Base-by-base conservation (phyloP, 2,113 vertebrate species). In the Varanus komodoensis region DNA sequence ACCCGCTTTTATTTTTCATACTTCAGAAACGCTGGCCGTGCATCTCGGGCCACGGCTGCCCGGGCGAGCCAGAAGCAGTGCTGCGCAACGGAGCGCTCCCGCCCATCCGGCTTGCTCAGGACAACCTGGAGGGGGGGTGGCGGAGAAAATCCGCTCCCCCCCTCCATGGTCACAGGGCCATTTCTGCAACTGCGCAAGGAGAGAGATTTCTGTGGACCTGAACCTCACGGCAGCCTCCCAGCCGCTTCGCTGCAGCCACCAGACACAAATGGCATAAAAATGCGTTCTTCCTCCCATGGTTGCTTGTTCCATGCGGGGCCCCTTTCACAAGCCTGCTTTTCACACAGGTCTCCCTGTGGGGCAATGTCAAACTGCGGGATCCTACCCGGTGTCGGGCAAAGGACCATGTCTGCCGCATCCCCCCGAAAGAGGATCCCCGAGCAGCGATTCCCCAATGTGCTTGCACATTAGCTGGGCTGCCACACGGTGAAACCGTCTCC, bases 1-100 rank as follows among this genome's bases (percentile, higher is more conserved):
- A 96, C 95, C 97, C 94, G 93, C 95, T 96, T 96, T 85, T 93
- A 94, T 69, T 78, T 95, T 93, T 96, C 91, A 92, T 91, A 96
- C 97, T 96, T 92, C 93, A 96, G 95, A 95, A 95, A 96, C 83
- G 90, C 95, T 82, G 89, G 86, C 91, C 0, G 80, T 85, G 87
- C 75, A 93, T 81, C 92, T 94, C 92, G 87, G 88, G 92, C 93
- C 92, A 87, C 93, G 87, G 89, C 92, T 25, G 86, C n/a, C 88
- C 91, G 84, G 15, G 0, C 21, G 54, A 92, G 88, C 44, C 48
- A 92, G 87, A 68, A 52, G 73, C 50, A 0, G 0, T 0, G 34
- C 85, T 79, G 78, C 68, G 73, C 73, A 88, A 81, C 19, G 82
- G 78, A 89, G 90, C 68, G 86, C 0, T 1, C 86, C 54, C 89